These are phyloP conservation scores for Raphicerus campestris DNA, from an alignment of 2,113 vertebrate genomes.

Conservation along the genomic window DNA sequence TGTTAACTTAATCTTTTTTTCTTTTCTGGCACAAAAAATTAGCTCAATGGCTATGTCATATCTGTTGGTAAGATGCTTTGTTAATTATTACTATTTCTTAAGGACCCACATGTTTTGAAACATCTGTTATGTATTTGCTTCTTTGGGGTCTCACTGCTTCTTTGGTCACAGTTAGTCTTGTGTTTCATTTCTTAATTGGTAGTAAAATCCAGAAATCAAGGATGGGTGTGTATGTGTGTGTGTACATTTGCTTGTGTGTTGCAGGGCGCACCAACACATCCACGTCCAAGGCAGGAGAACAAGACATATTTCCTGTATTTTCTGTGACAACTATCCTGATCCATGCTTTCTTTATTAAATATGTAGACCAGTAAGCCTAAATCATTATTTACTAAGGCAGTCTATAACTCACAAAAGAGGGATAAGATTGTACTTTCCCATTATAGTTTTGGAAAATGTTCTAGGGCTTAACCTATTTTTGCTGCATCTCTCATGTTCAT, in stretches of 20 bases:
- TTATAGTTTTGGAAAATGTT: not conserved
- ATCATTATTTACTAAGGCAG: not conserved
- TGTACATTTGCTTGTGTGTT: not conserved
- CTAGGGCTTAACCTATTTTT: not conserved
- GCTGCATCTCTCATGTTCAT: not conserved
- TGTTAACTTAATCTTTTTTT: not conserved
- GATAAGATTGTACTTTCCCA: not conserved
- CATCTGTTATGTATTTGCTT: not conserved
- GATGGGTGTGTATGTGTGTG: not conserved
- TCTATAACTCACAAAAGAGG: not conserved
- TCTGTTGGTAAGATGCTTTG: not conserved
- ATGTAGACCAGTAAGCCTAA: not conserved
- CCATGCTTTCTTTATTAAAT: not conserved
- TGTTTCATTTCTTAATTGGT: not conserved
- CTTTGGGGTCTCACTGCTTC: not conserved
- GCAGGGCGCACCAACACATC: not conserved
- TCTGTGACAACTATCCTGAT: not conserved
- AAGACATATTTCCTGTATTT: not conserved
- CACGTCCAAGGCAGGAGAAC: not conserved
- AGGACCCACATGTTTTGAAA: not conserved
- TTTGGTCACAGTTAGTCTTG: not conserved
- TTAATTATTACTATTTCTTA: not conserved
- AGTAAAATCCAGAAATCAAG: conserved; percentile 9
- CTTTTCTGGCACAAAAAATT: not conserved
- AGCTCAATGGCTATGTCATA: not conserved